Evolutionary conservation across 2,888 invertebrate species (phyloP), one percentile per base, ranked within the genome.

Genomic region (Protophormia terraenovae): DNA sequence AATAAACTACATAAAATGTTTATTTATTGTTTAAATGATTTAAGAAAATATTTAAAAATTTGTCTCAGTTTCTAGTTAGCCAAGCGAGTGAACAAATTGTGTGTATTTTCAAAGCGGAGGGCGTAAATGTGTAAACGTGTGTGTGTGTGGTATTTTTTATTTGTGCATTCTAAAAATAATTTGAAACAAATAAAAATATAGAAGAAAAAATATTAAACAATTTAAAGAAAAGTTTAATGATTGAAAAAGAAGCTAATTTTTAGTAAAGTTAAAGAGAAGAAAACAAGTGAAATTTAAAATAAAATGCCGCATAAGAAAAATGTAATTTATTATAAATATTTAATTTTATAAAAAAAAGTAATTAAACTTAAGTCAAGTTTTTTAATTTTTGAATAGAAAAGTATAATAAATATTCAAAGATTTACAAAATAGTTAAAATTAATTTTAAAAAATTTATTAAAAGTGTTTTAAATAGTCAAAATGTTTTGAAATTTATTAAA

Each of bases 221-320:
- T 47, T 14, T 35, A 19, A 64, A 47, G 27, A 10, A 64, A 50
- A 22, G 8, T 22, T 7, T 58, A 29, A 58, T 16, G 47, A 45
- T 5, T 3, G 29, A 60, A 60, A 8, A 29, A 29, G 3, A 35
- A 35, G 12, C 35, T 8, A 12, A 10, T 6, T 41, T 24, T 55
- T 4, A 55, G 16, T 4, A 38, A n/a, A n/a, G n/a, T 24, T 71
- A 22, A 7, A 38, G 32, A 19, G 6, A 55, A 27, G 7, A 19
- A 14, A 16, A n/a, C 16, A 16, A 38, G n/a, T 16, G 7, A 58
- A 35, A 47, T 5, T 5, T 0, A 45, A 71, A 32, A 80, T 0
- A 45, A 71, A 32, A 80, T 80, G 79, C 79, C 79, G 2, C 72
- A 72, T 7, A 80, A 66, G 72, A 80, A 80, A 80, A 80, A 80